Percentiles rank a stretch among this genome's conserved stretches.
Evolutionary conservation across 2,113 vertebrate species (phyloP).

Genomic region (Calidris pygmaea): DNA sequence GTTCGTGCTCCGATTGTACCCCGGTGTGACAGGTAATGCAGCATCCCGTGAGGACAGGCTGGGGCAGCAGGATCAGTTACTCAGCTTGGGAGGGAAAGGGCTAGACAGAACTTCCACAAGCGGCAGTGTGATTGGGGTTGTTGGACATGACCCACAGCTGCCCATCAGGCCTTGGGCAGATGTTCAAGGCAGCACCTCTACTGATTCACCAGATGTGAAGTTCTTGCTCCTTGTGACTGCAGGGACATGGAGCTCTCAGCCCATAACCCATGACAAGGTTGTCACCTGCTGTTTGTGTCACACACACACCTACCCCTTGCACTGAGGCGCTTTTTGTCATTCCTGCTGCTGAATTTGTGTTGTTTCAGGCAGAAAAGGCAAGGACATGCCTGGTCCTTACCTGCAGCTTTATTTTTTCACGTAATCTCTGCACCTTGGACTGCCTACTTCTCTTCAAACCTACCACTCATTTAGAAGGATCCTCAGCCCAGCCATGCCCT

Average conservation of each 20-base stretch:
- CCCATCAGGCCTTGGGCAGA: fast-evolving
- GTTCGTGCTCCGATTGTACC: neutral
- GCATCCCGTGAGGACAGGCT: neutral
- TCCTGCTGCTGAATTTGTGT: neutral
- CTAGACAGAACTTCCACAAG: neutral
- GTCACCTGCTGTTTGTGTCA: neutral
- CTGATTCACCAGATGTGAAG: neutral
- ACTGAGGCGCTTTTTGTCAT: neutral
- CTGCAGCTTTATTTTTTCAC: neutral
- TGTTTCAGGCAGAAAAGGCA: neutral
- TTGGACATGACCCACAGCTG: neutral
- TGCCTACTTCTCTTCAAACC: neutral
- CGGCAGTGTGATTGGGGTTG: neutral
- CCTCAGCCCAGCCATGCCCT: neutral
- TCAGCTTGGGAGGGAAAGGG: neutral
- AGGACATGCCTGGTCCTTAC: neutral
- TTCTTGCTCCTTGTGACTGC: neutral
- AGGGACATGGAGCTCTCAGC: neutral
- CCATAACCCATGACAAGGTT: fast-evolving
- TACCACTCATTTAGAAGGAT: neutral
- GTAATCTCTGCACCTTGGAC: neutral
- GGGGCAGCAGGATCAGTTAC: neutral
- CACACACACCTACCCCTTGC: neutral
- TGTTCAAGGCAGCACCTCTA: neutral
- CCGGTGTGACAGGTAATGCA: neutral